Percentiles rank a stretch among this genome's conserved stretches.
Evolutionary conservation across 2,797 vertebrate genomes (phyloP).

Genomic region (Gobio occitaniae): DNA sequence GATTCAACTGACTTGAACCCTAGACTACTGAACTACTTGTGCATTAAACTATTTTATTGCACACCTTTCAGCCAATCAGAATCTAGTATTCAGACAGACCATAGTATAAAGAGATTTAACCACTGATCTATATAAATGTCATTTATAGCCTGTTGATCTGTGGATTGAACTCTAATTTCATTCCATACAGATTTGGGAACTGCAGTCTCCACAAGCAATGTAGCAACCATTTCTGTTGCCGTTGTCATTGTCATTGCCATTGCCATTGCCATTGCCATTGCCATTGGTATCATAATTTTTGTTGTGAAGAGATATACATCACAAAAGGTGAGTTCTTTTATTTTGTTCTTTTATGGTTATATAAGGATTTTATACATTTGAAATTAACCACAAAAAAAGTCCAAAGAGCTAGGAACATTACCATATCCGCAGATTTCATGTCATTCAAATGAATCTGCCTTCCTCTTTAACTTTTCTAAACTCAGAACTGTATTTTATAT

Average conservation of each 20-base stretch:
- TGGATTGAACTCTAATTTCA: background rate
- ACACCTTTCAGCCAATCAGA: no score
- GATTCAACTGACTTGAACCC: no score
- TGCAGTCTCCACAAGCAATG: background rate
- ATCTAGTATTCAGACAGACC: no score
- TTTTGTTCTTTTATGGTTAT: background rate
- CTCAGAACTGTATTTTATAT: background rate
- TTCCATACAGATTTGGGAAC: background rate
- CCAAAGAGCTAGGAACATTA: background rate
- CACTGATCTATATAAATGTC: no score
- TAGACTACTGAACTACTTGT: no score
- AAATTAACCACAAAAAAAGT: background rate
- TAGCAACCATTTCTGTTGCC: background rate
- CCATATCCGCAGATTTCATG: background rate
- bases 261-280: background rate
- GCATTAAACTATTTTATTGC: no score
- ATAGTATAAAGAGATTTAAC: no score
- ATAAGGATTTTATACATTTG: background rate
- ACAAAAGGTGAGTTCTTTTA: background rate
- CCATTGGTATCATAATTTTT: background rate
- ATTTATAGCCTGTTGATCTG: no score
- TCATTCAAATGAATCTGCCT: background rate
- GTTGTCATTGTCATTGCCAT: background rate
- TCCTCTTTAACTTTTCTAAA: no score
- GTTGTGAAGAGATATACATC: accelerated